Conservation (phyloP, 2,797 vertebrate species). For the Propithecus deckenii region DNA sequence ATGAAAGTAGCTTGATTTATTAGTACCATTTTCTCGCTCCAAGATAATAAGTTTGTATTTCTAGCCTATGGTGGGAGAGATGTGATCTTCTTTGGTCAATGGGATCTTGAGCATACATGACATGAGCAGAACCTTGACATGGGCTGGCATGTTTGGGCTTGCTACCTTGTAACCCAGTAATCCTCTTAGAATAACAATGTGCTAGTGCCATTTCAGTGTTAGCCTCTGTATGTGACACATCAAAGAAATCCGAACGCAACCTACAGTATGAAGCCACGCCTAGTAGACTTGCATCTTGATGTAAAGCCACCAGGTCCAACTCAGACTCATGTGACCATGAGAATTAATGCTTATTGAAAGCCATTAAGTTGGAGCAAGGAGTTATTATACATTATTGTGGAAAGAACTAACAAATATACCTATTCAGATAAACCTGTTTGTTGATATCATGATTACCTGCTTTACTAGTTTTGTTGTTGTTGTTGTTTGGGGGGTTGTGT, state of each 20-base stretch:
- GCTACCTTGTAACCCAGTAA: background rate
- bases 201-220: background rate
- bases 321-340: background rate
- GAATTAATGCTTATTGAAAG: background rate
- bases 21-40: background rate
- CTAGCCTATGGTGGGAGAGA: background rate
- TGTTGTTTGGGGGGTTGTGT: background rate
- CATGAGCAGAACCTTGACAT: background rate
- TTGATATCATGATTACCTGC: background rate
- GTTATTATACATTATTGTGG: background rate
- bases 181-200: background rate
- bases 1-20: background rate
- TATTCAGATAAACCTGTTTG: background rate
- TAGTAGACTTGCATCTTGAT: background rate
- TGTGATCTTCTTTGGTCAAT: background rate
- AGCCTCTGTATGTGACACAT: background rate
- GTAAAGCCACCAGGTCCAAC: background rate
- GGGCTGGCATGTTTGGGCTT: background rate
- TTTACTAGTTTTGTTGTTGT: background rate
- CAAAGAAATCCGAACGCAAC: background rate
- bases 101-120: background rate
- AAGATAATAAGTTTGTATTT: background rate
- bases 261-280: background rate
- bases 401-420: background rate
- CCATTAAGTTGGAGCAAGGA: background rate